Percentiles rank a stretch among this genome's conserved stretches.
Evolutionary conservation across 2,797 vertebrate genomes (phyloP).

Genomic region (Buphagus erythrorhynchus): DNA sequence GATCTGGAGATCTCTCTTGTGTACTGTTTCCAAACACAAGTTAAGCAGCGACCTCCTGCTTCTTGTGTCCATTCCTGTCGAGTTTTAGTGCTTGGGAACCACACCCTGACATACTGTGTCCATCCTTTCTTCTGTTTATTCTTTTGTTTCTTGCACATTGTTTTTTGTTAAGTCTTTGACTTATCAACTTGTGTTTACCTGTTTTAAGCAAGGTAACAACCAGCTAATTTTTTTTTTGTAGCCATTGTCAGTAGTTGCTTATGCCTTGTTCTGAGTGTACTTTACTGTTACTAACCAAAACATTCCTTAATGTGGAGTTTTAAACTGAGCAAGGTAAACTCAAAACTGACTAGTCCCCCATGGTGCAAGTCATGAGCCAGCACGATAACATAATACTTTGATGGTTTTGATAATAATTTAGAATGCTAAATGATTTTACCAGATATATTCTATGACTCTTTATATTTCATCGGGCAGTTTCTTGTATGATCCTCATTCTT

Average conservation of each 20-base stretch:
- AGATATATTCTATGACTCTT: neutral
- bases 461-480: neutral
- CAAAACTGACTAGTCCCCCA: neutral
- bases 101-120: rapidly evolving
- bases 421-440: neutral
- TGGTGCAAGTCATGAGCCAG: neutral
- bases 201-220: neutral
- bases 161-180: neutral
- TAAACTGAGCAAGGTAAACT: neutral
- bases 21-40: neutral
- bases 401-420: neutral
- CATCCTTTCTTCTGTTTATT: neutral
- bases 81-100: neutral
- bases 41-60: neutral
- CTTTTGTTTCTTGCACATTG: neutral
- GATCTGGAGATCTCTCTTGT: neutral
- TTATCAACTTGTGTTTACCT: neutral
- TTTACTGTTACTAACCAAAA: neutral
- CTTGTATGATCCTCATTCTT: neutral
- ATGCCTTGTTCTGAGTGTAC: neutral
- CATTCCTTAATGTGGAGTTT: neutral
- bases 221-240: neutral
- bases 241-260: neutral
- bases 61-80: neutral
- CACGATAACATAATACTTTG: neutral